A percentile compares a stretch with the other conserved stretches of the same genome.
Conservation (phyloP, 2,797 vertebrate species). For the Momotus momota region DNA sequence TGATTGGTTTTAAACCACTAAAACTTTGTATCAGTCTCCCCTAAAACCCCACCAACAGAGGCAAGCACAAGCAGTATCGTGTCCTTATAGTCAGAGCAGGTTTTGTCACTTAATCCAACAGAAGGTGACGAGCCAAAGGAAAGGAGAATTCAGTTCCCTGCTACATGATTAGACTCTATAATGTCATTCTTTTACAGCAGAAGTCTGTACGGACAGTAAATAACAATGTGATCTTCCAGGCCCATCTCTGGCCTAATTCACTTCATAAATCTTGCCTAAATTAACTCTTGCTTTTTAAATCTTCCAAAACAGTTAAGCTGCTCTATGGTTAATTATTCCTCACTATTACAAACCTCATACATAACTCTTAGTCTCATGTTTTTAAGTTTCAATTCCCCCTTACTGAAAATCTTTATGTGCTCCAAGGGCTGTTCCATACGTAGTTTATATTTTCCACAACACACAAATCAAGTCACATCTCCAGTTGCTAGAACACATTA, state of each 20-base stretch:
- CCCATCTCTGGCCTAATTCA: neutral
- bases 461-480: neutral
- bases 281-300: neutral
- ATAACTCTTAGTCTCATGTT: neutral
- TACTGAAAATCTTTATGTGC: neutral
- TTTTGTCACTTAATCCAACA: neutral
- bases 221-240: neutral
- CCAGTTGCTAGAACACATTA: neutral
- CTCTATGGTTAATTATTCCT: neutral
- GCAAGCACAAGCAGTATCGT: neutral
- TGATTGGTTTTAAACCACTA: neutral
- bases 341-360: neutral
- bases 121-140: neutral
- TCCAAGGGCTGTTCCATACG: neutral
- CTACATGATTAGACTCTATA: neutral
- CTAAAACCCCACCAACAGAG: neutral
- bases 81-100: neutral
- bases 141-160: neutral
- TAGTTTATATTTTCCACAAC: neutral
- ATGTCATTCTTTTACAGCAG: neutral
- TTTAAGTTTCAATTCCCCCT: neutral
- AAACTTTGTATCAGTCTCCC: neutral
- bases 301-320: neutral
- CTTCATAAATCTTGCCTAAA: neutral
- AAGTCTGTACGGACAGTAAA: neutral